Conservation (phyloP, 37 sponge, comb jelly and placozoan species). For the Cladorhizidae sp. region DNA sequence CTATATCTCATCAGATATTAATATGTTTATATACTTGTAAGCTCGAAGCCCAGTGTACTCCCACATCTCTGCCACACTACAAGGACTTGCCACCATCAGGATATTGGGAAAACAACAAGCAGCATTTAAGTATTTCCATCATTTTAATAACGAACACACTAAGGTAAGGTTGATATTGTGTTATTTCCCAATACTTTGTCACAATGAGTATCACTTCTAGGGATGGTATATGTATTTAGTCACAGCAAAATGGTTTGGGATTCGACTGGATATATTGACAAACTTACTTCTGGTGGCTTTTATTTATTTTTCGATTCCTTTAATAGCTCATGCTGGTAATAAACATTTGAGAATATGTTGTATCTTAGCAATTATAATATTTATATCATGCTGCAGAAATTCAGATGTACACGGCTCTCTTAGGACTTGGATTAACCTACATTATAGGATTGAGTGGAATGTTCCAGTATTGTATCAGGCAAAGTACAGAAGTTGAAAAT, state of each 20-base stretch:
- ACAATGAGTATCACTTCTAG: not conserved
- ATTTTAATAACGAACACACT: conserved; percentile 6
- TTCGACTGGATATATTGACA: conserved; percentile 65
- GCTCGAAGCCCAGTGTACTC: conserved; percentile 88
- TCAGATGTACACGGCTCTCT: conserved; percentile 33
- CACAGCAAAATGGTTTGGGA: conserved; percentile 69
- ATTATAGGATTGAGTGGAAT: conserved; percentile 65
- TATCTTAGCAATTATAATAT: no score
- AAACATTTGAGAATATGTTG: no score
- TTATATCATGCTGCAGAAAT: not conserved
- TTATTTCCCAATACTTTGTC: not conserved
- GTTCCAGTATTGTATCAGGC: conserved; percentile 80
- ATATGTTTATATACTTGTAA: conserved; percentile 7
- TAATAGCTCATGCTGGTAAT: not conserved
- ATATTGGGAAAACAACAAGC: conserved; percentile 37
- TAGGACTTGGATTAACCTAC: conserved; percentile 75
- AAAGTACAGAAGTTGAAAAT: conserved; percentile 84
- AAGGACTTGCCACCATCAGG: conserved; percentile 77
- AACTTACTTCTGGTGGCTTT: conserved; percentile 42
- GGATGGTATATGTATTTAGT: conserved; percentile 70
- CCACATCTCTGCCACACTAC: conserved; percentile 79
- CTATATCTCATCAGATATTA: no score
- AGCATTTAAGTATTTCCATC: not conserved
- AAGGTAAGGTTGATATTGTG: not conserved
- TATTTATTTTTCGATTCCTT: conserved; percentile 40